These are phyloP conservation scores for Ennomos quercinarius DNA, from an alignment of 2,888 invertebrate species.

Conservation along the genomic window DNA sequence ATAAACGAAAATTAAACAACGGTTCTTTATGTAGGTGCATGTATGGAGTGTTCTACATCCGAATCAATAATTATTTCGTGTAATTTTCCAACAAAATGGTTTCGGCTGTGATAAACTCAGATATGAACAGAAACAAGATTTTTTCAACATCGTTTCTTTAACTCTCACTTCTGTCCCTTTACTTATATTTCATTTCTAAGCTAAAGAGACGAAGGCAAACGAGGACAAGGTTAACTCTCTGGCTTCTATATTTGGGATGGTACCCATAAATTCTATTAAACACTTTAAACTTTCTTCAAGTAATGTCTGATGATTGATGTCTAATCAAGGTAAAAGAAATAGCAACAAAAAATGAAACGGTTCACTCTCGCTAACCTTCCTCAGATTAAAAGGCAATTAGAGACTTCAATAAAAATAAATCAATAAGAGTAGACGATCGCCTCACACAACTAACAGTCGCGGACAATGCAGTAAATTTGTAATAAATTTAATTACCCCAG, in stretches of 20 bases:
- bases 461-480: conserved; percentile 44
- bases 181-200: too few relatives aligned
- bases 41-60: conserved; percentile 15
- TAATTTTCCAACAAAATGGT: neutral
- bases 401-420: conserved; percentile 6
- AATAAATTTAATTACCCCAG: conserved; percentile 49
- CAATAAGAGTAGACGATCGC: conserved; percentile 8
- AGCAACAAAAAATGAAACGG: neutral
- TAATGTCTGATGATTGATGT: neutral
- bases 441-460: conserved; percentile 38
- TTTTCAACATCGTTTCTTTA: too few relatives aligned
- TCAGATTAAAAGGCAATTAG: conserved; percentile 10
- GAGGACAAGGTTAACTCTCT: too few relatives aligned
- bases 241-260: too few relatives aligned
- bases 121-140: too few relatives aligned
- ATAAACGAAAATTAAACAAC: conserved; percentile 17
- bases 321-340: neutral
- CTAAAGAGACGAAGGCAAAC: too few relatives aligned
- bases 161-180: too few relatives aligned
- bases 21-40: conserved; percentile 12
- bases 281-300: too few relatives aligned
- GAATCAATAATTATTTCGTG: conserved; percentile 13
- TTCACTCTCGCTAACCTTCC: neutral
- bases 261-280: too few relatives aligned
- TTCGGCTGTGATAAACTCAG: too few relatives aligned